Conservation (phyloP, 2,113 vertebrate genomes). For the Charina bottae region DNA sequence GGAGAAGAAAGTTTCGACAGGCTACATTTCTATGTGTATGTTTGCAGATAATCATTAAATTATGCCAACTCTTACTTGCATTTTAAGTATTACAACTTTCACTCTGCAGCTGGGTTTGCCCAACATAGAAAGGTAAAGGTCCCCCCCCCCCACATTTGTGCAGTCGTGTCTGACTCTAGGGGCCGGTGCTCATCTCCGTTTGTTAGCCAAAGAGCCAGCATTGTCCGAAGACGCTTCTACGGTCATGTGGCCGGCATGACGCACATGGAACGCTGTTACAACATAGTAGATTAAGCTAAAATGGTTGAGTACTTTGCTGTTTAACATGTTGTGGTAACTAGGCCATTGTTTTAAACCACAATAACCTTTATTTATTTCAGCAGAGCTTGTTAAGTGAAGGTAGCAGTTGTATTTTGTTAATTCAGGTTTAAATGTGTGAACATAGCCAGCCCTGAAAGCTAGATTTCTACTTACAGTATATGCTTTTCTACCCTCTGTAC, state of each 20-base stretch:
- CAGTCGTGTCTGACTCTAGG: too few relatives aligned
- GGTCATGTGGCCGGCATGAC: too few relatives aligned
- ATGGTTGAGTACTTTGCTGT: not conserved
- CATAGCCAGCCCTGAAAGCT: not conserved
- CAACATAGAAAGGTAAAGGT: too few relatives aligned
- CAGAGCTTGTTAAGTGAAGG: not conserved
- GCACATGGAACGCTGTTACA: too few relatives aligned
- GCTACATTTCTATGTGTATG: not conserved
- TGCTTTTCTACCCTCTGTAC: not conserved
- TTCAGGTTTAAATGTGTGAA: not conserved
- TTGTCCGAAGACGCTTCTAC: too few relatives aligned
- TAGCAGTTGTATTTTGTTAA: not conserved
- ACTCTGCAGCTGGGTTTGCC: not conserved
- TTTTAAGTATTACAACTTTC: not conserved
- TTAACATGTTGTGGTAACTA: not conserved
- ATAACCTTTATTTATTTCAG: not conserved
- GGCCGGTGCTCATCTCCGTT: too few relatives aligned
- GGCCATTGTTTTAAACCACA: not conserved
- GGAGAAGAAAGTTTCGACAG: not conserved
- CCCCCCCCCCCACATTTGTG: too few relatives aligned
- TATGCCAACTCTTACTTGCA: not conserved
- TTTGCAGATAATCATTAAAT: not conserved
- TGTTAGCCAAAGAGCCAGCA: too few relatives aligned
- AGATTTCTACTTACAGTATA: not conserved
- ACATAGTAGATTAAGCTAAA: not conserved